Conservation (phyloP, 2,888 invertebrate genomes). For the Drosophila macrothrix region DNA sequence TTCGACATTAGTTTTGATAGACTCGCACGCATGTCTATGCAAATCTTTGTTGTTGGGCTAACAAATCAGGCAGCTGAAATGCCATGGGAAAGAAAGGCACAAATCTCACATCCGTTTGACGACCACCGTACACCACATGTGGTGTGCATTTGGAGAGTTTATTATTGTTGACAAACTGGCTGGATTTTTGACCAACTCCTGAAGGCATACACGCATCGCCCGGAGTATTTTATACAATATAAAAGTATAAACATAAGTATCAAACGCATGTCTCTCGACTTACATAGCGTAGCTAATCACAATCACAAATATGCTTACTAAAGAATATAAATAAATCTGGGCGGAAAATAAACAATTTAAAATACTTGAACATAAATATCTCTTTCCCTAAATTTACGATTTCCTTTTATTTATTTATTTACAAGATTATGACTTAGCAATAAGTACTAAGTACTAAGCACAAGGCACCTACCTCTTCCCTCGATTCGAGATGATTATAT, state of each 20-base stretch:
- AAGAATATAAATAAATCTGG: background rate
- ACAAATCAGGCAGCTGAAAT: slow-evolving; percentile 61
- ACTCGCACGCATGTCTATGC: slow-evolving; percentile 63
- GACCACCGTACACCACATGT: slow-evolving; percentile 37
- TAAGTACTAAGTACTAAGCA: background rate
- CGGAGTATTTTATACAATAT: no score
- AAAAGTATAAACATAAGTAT: background rate
- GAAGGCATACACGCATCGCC: background rate
- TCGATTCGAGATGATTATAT: background rate
- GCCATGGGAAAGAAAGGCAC: slow-evolving; percentile 28
- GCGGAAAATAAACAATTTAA: background rate
- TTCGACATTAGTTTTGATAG: slow-evolving; percentile 73
- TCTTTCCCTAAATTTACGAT: background rate
- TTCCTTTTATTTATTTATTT: background rate
- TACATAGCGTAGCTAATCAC: background rate
- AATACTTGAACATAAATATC: background rate
- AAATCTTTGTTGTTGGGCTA: slow-evolving; percentile 56
- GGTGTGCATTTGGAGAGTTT: slow-evolving; percentile 14
- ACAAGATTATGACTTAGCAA: background rate
- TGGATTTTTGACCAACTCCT: slow-evolving; percentile 50
- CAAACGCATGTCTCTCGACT: background rate
- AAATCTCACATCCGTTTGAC: slow-evolving; percentile 72
- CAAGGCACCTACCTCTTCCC: background rate
- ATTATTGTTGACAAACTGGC: slow-evolving; percentile 49
- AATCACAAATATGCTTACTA: no score